phyloP scores from a whole-genome alignment of 2,888 invertebrate genomes.

The Trypoxylon attenuatum region DNA sequence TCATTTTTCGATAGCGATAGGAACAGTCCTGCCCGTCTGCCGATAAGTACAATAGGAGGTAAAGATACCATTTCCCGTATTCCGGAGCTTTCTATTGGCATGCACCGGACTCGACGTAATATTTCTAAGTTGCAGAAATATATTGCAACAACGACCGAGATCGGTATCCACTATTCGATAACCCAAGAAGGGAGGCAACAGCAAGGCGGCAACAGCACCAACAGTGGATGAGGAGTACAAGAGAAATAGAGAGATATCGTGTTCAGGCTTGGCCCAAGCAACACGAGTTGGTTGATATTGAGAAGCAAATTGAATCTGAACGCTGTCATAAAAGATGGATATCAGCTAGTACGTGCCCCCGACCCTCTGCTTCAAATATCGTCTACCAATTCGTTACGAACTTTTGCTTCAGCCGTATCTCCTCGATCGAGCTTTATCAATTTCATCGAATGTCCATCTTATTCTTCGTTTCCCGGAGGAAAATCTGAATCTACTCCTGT shows the following conservation, averaged over 20 bases:
- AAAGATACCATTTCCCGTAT: constrained; percentile 36
- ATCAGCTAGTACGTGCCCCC: constrained; percentile 51
- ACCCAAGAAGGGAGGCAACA: no score
- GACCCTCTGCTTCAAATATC: constrained; percentile 44
- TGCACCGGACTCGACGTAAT: constrained; percentile 40
- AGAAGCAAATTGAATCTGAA: constrained; percentile 67
- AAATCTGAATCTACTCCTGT: constrained; percentile 18
- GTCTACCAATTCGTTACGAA: constrained; percentile 59
- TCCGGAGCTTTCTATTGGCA: constrained; percentile 23
- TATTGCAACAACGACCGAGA: constrained; percentile 43
- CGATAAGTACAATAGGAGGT: constrained; percentile 28
- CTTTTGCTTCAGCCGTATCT: constrained; percentile 29
- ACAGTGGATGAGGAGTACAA: no score
- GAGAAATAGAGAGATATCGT: constrained; percentile 25
- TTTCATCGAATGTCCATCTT: constrained; percentile 33
- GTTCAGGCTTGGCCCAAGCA: constrained; percentile 26
- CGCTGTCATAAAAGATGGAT: constrained; percentile 66
- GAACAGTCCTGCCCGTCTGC: not conserved
- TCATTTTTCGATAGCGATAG: constrained; percentile 26
- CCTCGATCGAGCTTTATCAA: constrained; percentile 43
- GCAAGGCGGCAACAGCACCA: no score
- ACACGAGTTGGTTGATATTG: constrained; percentile 60
- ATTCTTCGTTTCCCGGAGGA: constrained; percentile 15
- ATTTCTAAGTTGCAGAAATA: constrained; percentile 55
- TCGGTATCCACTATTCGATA: constrained; percentile 40